Evolutionary conservation across 2,113 vertebrate genomes (phyloP), one percentile per base, ranked within the genome.

Genomic region (Himantopus leucocephalus): DNA sequence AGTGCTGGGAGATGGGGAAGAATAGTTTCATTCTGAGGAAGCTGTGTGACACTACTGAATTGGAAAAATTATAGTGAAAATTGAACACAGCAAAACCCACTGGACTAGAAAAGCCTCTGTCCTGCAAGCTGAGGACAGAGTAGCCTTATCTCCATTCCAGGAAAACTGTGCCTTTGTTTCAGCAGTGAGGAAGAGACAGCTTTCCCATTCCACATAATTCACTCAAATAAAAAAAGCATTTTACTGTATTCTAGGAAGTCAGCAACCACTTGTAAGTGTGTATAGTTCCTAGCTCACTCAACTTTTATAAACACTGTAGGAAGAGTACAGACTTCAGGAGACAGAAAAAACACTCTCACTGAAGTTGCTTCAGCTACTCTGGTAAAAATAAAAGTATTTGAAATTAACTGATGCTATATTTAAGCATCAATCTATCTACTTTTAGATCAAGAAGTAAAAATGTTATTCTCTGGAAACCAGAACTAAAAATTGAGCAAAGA

Each of bases 401-500:
- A 88, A 94, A 90, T 80, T 80, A 94, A 73, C 43, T 41, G 96
- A 96, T 93, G 92, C 78, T 53, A 0, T 30, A 76, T 23, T 55
- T 88, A 84, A 53, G 76, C 59, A 96, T 58, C 76, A 64, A 43
- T 48, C 35, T 74, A 86, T 27, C 52, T 83, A 82, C 55, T 59
- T 47, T 89, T 74, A 76, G 83, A 80, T 71, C 19, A 95, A 59
- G 41, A 62, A 86, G 50, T 43, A 60, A 80, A 86, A 89, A 73
- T 27, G 22, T 29, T 39, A 41, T 59, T 90, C 20, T 89, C 74
- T n/a, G 70, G 73, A 87, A 77, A 96, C 29, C 26, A 86, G 55
- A 96, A 96, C 84, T 89, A 76, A 75, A 97, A 93, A 90, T 67
- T 55, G 75, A 93, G 76, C 70, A 82, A 95, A 41, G 88, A 78